Conservation (phyloP, 1,140 invertebrate genomes). For the Chironomus tepperi region DNA sequence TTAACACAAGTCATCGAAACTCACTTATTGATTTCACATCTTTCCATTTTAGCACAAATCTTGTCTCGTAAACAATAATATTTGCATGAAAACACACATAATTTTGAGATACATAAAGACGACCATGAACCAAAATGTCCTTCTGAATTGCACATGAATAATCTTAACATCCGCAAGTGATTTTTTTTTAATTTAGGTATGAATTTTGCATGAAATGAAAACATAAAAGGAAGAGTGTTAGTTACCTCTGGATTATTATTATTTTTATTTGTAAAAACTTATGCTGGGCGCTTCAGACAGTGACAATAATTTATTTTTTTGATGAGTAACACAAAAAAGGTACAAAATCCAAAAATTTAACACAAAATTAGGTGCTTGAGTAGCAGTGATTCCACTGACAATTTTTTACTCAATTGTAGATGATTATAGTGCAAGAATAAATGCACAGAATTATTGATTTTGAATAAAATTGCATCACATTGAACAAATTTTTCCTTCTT, state of each 20-base stretch:
- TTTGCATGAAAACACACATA: constrained; percentile 93
- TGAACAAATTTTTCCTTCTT: no score
- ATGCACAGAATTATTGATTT: no score
- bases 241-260: not conserved
- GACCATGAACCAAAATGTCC: constrained; percentile 86
- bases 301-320: no score
- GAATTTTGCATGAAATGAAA: constrained; percentile 19
- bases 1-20: constrained; percentile 54
- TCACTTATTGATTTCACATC: constrained; percentile 80
- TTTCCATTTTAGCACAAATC: constrained; percentile 69
- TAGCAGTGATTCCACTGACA: no score
- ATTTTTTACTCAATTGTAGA: no score
- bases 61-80: constrained; percentile 90
- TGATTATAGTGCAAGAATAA: no score
- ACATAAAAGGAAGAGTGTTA: constrained; percentile 22
- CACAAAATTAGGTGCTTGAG: no score
- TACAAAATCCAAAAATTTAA: no score
- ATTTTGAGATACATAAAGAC: constrained; percentile 86
- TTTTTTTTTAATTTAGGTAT: not conserved
- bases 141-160: constrained; percentile 94
- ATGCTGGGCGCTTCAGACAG: no score
- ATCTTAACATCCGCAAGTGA: constrained; percentile 51
- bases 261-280: no score
- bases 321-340: no score
- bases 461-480: no score